These are phyloP conservation scores for Parnassius mnemosyne DNA, from an alignment of 2,888 invertebrate species.

Conservation along the genomic window DNA sequence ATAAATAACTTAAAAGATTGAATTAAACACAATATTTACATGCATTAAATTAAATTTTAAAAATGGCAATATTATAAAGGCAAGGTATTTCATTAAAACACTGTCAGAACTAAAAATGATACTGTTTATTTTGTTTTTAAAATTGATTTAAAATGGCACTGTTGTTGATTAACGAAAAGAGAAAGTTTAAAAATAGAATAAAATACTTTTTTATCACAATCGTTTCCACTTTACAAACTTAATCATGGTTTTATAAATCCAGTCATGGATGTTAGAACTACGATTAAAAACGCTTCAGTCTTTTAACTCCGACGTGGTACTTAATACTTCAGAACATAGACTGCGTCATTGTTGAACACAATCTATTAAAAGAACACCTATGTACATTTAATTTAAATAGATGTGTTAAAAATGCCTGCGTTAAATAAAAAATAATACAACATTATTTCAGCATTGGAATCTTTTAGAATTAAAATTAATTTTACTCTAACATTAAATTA, in stretches of 20 bases:
- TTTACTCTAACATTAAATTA: conserved; percentile 35
- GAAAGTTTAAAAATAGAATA: conserved; percentile 50
- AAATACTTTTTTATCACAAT: conserved; percentile 75
- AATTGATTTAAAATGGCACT: conserved; percentile 57
- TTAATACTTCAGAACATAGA: conserved; percentile 19
- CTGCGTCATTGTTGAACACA: conserved; percentile 9
- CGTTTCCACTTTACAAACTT: conserved; percentile 58
- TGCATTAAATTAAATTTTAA: conserved; percentile 56
- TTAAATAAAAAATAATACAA: conserved; percentile 27
- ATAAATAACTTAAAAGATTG: conserved; percentile 75
- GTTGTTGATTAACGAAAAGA: conserved; percentile 29
- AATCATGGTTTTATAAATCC: conserved; percentile 59
- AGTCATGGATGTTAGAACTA: conserved; percentile 65
- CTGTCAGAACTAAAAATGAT: conserved; percentile 59
- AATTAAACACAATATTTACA: conserved; percentile 67
- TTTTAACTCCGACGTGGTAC: conserved; percentile 60
- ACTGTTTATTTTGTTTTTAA: conserved; percentile 31
- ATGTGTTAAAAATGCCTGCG: conserved; percentile 42
- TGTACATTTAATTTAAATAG: conserved; percentile 15
- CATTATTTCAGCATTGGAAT: conserved; percentile 45
- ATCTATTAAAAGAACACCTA: conserved; percentile 7
- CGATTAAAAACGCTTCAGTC: conserved; percentile 68
- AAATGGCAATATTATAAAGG: conserved; percentile 48
- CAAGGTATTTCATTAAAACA: conserved; percentile 47
- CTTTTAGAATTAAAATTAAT: conserved; percentile 44